Percentiles rank a stretch among this genome's conserved stretches.
Conservation (phyloP, 2,113 vertebrate genomes). For the Oreamnos americanus region DNA sequence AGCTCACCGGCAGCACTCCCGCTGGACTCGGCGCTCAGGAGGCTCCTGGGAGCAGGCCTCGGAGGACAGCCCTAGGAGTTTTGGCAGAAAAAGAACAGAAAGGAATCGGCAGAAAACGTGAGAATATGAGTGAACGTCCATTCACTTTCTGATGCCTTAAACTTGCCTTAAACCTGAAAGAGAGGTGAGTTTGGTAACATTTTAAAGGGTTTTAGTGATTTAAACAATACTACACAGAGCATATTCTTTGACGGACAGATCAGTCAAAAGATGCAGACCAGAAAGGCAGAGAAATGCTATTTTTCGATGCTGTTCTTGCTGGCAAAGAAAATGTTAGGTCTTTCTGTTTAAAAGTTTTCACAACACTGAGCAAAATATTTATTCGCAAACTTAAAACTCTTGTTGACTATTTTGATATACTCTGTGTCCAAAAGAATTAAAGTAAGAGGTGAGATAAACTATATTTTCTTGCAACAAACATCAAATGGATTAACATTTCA, state of each 20-base stretch:
- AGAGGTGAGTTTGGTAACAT: neutral
- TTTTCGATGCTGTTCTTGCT: neutral
- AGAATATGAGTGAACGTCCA: neutral
- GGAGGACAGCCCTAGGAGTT: rapidly evolving
- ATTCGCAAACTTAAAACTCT: neutral
- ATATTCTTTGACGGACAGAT: neutral
- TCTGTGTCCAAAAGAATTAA: neutral
- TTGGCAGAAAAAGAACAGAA: neutral
- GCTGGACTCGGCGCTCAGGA: neutral
- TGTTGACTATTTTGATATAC: neutral
- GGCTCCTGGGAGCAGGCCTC: neutral
- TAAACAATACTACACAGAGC: neutral
- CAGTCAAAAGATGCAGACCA: neutral
- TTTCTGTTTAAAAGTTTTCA: neutral
- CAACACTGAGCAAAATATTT: neutral
- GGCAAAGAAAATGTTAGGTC: neutral
- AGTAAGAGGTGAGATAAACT: neutral
- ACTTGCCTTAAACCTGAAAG: neutral
- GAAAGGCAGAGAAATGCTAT: neutral
- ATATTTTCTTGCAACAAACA: neutral
- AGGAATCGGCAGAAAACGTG: neutral
- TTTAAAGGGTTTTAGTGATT: neutral
- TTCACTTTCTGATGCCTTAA: neutral
- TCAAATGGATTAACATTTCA: neutral
- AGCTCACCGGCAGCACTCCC: rapidly evolving